Conservation (phyloP, 1,140 invertebrate species). For the Heterodera carotae region DNA sequence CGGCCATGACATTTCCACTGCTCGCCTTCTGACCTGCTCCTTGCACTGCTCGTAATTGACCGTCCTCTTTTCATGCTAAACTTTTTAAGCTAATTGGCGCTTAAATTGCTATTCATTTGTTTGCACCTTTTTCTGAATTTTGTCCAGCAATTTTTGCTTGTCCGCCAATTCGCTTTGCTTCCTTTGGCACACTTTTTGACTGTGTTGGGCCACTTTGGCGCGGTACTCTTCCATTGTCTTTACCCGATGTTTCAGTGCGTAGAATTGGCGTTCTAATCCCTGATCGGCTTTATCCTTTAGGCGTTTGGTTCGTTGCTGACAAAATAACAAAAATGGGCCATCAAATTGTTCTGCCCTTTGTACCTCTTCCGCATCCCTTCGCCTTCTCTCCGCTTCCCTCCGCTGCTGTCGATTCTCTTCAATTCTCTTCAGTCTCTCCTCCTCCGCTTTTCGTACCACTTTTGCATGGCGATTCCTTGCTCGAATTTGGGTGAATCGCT, state of each 20-base stretch:
- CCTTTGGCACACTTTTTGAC: constrained; percentile 30
- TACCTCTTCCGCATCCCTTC: constrained; percentile 40
- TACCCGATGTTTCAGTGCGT: constrained; percentile 31
- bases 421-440: constrained; percentile 37
- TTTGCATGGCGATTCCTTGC: constrained; percentile 39
- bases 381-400: constrained; percentile 46
- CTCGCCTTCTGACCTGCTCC: constrained; percentile 29
- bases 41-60: constrained; percentile 30
- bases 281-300: constrained; percentile 29
- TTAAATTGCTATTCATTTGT: background rate
- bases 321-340: background rate
- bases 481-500: constrained; percentile 20
- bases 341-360: background rate
- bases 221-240: constrained; percentile 5
- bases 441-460: constrained; percentile 36
- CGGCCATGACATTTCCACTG: constrained; percentile 32
- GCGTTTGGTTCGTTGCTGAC: constrained; percentile 33
- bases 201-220: constrained; percentile 23
- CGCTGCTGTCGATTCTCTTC: constrained; percentile 50
- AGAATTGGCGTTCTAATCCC: constrained; percentile 27
- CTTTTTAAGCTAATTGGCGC: background rate
- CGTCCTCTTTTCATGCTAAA: constrained; percentile 38
- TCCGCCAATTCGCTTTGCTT: constrained; percentile 28
- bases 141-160: constrained; percentile 27
- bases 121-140: constrained; percentile 38